Evolutionary conservation across 2,797 vertebrate species (phyloP), one percentile per base, ranked within the genome.

Genomic region (Monodelphis domestica): DNA sequence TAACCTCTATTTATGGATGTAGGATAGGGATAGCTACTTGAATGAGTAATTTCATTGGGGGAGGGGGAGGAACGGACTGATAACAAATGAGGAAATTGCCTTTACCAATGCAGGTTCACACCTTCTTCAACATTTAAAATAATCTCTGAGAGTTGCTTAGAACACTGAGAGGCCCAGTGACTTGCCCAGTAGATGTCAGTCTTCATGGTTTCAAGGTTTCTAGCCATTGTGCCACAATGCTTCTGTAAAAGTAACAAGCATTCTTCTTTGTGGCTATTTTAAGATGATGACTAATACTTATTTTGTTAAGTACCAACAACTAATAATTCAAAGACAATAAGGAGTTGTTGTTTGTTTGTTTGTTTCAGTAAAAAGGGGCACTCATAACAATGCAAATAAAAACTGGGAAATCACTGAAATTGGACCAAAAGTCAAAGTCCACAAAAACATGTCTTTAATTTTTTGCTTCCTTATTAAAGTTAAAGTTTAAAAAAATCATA

Each of bases 391-490:
- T 57, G 63, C 51, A 45, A 24, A n/a, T 52, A 26, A 93, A 14
- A 14, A n/a, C 21, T 92, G 87, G 45, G 52, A 93, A 95, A 93
- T 45, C 63, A 92, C 53, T 87, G 29, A 87, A 92, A 94, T 1
- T 30, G 57, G 38, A 38, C 89, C 88, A 84, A n/a, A 94, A 57
- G 55, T 51, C 92, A 94, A 94, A 94, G 92, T 38, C 53, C 51
- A 94, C 38, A 30, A 5, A 26, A 50, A 54, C 54, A 88, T 70
- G 56, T 91, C 4, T 63, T 92, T 56, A 94, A n/a, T 87, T 87
- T 21, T 90, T 88, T 91, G 53, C 12, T 52, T 78, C 53, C 84
- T 90, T 56, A 92, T n/a, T n/a, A n/a, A n/a, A n/a, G n/a, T n/a
- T n/a, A n/a, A n/a, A n/a, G n/a, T n/a, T 91, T 84, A 14, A 92